A percentile compares a stretch with the other conserved stretches of the same genome.
These are phyloP conservation scores for Magallana ariakensis DNA, from an alignment of 1,140 invertebrate species.

Conservation along the genomic window DNA sequence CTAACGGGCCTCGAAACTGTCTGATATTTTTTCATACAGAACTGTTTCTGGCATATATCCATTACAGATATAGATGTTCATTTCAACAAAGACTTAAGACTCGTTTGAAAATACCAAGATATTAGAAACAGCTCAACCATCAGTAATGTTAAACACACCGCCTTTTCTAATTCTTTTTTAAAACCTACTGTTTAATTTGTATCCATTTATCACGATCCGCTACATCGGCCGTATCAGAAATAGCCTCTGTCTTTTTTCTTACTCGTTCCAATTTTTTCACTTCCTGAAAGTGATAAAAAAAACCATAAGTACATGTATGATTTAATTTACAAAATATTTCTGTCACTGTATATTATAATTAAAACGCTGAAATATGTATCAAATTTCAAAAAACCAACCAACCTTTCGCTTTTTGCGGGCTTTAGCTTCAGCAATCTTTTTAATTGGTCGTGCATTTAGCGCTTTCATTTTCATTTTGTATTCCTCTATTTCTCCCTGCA, in stretches of 20 bases:
- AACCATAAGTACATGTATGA: not conserved
- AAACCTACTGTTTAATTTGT: conserved; percentile 92
- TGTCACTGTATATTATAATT: too few relatives aligned
- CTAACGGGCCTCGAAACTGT: too few relatives aligned
- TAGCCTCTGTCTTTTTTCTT: conserved; percentile 95
- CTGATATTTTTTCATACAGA: too few relatives aligned
- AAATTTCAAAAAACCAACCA: too few relatives aligned
- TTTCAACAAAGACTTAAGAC: not conserved
- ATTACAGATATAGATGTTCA: too few relatives aligned
- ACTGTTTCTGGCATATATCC: too few relatives aligned
- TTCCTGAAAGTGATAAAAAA: conserved; percentile 68
- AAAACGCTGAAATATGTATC: too few relatives aligned
- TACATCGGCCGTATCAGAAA: conserved; percentile 94
- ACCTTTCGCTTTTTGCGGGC: conserved; percentile 95
- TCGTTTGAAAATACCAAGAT: too few relatives aligned
- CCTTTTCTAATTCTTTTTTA: too few relatives aligned
- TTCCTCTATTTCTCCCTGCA: conserved; percentile 80
- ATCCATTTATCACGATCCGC: conserved; percentile 94
- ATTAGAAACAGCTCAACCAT: too few relatives aligned
- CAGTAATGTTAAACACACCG: too few relatives aligned
- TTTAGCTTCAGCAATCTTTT: conserved; percentile 99
- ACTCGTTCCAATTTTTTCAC: conserved; percentile 93
- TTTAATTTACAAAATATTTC: too few relatives aligned
- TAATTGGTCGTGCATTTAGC: conserved; percentile 95
- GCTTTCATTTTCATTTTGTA: conserved; percentile 86